Percentiles rank a stretch among this genome's conserved stretches.
phyloP scores from a whole-genome alignment of 2,797 vertebrate genomes.

The Notolabrus celidotus region DNA sequence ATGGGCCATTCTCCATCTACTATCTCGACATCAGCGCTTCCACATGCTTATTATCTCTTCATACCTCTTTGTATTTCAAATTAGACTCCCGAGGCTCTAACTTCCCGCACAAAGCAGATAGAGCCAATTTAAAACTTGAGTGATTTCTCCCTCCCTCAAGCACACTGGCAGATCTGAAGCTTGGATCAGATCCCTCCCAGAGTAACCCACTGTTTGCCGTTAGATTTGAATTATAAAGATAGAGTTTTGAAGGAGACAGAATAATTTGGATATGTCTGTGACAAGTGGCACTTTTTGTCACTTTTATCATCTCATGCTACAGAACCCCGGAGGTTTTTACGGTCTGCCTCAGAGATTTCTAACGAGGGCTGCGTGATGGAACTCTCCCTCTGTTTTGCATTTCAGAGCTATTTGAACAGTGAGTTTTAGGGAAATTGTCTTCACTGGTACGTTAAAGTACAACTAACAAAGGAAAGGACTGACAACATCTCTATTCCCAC shows the following conservation, averaged over 20 bases:
- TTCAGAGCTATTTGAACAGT: not conserved
- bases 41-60: constrained; percentile 50
- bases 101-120: constrained; percentile 50
- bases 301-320: constrained; percentile 22
- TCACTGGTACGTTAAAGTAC: not conserved
- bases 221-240: constrained; percentile 48
- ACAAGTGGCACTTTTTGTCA: not conserved
- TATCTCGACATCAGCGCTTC: constrained; percentile 57
- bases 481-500: not conserved
- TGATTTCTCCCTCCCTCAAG: constrained; percentile 58
- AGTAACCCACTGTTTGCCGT: constrained; percentile 46
- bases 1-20: constrained; percentile 22
- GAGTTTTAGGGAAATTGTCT: not conserved
- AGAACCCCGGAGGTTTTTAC: constrained; percentile 21
- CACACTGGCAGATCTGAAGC: constrained; percentile 38
- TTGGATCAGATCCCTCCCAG: constrained; percentile 41
- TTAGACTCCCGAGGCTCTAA: constrained; percentile 46
- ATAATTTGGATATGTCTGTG: constrained; percentile 34
- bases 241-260: constrained; percentile 38
- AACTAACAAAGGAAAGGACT: constrained; percentile 3
- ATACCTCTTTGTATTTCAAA: constrained; percentile 65
- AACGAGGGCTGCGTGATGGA: constrained; percentile 11
- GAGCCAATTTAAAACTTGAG: constrained; percentile 69
- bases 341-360: constrained; percentile 8
- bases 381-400: not conserved